phyloP scores from a whole-genome alignment of 2,888 invertebrate species.

The Saturnia japonica region DNA sequence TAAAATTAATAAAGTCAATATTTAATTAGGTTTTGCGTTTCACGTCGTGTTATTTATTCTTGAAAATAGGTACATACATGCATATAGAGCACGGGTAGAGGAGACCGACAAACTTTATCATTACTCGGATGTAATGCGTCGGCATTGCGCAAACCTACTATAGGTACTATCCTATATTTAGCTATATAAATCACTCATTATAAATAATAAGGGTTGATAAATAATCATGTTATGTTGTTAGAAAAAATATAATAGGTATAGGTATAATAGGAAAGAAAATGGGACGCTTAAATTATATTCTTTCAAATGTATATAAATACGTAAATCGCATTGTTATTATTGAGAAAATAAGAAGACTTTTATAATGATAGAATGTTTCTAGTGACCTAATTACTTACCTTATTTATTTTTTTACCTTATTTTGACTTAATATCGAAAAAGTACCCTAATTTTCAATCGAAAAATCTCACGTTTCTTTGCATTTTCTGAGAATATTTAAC shows the following conservation, averaged over 20 bases:
- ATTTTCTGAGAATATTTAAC: too few relatives aligned
- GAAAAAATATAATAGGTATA: too few relatives aligned
- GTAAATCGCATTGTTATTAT: not conserved
- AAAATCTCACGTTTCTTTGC: too few relatives aligned
- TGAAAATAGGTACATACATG: constrained; percentile 19
- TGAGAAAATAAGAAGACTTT: not conserved
- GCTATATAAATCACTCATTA: not conserved
- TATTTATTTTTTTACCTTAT: too few relatives aligned
- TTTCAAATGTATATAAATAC: not conserved
- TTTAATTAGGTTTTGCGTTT: not conserved
- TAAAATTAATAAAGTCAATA: not conserved
- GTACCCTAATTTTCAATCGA: too few relatives aligned
- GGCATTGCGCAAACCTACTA: constrained; percentile 72
- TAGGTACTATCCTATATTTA: constrained; percentile 7
- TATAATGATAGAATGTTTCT: not conserved
- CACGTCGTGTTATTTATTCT: not conserved
- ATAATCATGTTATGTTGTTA: not conserved
- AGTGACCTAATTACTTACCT: not conserved
- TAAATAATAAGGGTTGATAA: not conserved
- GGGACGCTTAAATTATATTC: not conserved
- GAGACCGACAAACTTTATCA: constrained; percentile 80
- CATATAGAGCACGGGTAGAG: constrained; percentile 41
- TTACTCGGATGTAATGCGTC: constrained; percentile 73
- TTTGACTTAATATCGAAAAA: too few relatives aligned
- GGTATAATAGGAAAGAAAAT: too few relatives aligned